These are phyloP conservation scores for Tetramorium parvispinum DNA, from an alignment of 1,140 invertebrate genomes.

Conservation along the genomic window DNA sequence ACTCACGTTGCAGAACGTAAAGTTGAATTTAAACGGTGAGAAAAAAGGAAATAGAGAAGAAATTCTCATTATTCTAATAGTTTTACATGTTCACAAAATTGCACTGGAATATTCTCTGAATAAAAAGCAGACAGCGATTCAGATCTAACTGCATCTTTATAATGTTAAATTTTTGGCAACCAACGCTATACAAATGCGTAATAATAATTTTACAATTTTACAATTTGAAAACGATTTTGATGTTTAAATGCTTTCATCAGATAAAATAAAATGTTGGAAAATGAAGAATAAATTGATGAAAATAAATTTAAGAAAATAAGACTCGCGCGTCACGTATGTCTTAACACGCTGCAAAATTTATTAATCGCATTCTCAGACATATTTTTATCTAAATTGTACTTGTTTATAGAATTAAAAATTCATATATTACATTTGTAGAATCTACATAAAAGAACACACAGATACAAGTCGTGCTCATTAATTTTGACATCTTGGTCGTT, in stretches of 20 bases:
- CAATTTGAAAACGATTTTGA: not conserved
- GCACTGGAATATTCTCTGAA: not conserved
- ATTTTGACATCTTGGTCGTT: slow-evolving; percentile 12
- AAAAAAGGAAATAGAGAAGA: slow-evolving; percentile 2
- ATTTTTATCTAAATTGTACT: not conserved
- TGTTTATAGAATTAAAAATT: not conserved
- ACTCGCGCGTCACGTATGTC: not conserved
- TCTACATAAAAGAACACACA: not conserved
- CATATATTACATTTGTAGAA: not conserved
- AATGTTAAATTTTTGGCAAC: slow-evolving; percentile 15
- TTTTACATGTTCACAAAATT: slow-evolving; percentile 20
- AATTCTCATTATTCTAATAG: slow-evolving; percentile 52
- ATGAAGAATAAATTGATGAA: not conserved
- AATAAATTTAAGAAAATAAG: not conserved
- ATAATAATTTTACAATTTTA: not conserved
- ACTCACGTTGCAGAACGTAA: slow-evolving; percentile 1
- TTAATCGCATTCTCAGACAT: not conserved
- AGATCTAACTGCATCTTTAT: not conserved
- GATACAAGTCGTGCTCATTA: not conserved
- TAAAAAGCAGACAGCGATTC: not conserved
- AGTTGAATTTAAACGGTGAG: slow-evolving; percentile 38
- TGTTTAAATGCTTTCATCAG: not conserved
- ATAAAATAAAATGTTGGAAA: not conserved
- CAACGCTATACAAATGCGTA: not conserved
- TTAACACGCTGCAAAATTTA: not conserved